phyloP scores from a whole-genome alignment of 2,888 invertebrate genomes.

The Zhuqinia jingwanae region DNA sequence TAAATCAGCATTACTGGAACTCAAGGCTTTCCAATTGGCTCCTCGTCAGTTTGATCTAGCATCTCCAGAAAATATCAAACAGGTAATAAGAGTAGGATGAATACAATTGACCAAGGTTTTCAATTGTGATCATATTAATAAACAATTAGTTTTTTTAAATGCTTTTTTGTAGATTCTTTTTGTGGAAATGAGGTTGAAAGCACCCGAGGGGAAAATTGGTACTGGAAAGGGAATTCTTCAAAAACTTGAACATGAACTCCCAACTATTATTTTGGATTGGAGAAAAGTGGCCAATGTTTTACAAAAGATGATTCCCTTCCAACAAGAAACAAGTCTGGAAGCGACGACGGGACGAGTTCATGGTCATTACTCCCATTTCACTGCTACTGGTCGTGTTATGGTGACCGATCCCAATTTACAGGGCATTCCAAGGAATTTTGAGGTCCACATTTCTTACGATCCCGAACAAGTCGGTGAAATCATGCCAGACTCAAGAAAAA shows the following conservation, averaged over 20 bases:
- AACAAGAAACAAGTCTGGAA: conserved; percentile 80
- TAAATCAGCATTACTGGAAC: conserved; percentile 86
- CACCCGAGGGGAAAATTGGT: conserved; percentile 68
- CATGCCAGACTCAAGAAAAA: conserved; percentile 62
- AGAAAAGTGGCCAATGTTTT: conserved; percentile 90
- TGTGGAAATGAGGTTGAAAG: conserved; percentile 77
- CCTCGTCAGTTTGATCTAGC: conserved; percentile 90
- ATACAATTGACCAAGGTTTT: no score
- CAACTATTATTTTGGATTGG: conserved; percentile 90
- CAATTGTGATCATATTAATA: no score
- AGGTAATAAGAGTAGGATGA: conserved; percentile 84
- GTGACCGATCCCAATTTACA: conserved; percentile 97
- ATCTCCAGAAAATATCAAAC: conserved; percentile 90
- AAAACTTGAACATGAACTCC: conserved; percentile 86
- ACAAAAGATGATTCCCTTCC: conserved; percentile 84
- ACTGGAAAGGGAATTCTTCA: conserved; percentile 90
- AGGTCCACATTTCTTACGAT: conserved; percentile 81
- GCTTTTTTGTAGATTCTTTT: conserved; percentile 80
- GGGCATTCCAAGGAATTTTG: conserved; percentile 93
- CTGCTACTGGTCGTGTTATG: conserved; percentile 88
- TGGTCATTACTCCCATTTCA: conserved; percentile 80
- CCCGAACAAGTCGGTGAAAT: conserved; percentile 66
- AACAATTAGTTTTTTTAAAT: no score
- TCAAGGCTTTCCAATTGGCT: conserved; percentile 87
- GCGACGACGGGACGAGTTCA: conserved; percentile 80